Evolutionary conservation across 2,113 vertebrate genomes (phyloP).

Genomic region (Ctenodactylus gundi): DNA sequence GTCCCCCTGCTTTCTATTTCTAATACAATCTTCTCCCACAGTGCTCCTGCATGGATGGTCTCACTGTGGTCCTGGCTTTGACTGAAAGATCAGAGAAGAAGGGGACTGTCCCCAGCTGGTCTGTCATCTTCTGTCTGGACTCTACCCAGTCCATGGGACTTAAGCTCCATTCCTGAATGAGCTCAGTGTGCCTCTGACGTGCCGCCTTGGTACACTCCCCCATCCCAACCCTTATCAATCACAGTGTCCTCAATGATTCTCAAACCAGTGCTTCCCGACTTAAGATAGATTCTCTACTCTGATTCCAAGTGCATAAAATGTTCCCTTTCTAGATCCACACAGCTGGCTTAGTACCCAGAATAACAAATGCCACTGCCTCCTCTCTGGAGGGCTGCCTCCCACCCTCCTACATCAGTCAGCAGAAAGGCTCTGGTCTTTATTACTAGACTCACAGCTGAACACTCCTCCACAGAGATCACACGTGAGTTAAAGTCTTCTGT

Average conservation of each 20-base stretch:
- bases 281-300: not conserved
- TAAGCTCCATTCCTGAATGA: not conserved
- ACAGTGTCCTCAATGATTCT: not conserved
- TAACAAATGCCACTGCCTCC: not conserved
- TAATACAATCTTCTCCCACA: no score
- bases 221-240: not conserved
- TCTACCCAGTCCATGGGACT: not conserved
- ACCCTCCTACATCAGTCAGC: not conserved
- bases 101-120: rapidly evolving
- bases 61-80: not conserved
- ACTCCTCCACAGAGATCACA: not conserved
- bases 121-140: not conserved
- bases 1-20: not conserved
- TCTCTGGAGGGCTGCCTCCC: not conserved
- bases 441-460: not conserved
- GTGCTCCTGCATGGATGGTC: no score
- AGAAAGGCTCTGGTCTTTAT: not conserved
- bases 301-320: not conserved
- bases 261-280: not conserved
- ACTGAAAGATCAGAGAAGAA: not conserved
- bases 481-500: not conserved
- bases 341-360: not conserved
- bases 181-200: not conserved
- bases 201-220: not conserved
- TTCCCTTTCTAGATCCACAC: not conserved